Evolutionary conservation across 2,797 vertebrate genomes (phyloP).

Genomic region (Ibycter americanus): DNA sequence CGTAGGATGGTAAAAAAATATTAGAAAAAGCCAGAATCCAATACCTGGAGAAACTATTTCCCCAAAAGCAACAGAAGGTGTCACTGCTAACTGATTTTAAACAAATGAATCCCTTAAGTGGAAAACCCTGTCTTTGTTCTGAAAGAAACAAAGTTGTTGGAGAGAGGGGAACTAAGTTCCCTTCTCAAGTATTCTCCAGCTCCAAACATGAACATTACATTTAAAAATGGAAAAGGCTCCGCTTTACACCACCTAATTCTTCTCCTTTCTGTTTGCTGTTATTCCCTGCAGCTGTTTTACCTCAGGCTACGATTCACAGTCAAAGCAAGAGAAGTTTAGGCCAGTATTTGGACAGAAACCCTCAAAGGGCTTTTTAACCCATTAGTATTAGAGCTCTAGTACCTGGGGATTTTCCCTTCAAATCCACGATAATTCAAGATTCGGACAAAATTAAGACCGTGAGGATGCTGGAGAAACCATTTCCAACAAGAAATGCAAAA

Average conservation of each 20-base stretch:
- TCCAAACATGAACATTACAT: neutral
- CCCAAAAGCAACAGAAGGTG: slow-evolving; percentile 68
- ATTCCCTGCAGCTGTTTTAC: slow-evolving; percentile 9
- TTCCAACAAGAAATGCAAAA: neutral
- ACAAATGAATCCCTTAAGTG: neutral
- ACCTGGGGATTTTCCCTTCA: neutral
- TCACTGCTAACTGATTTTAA: slow-evolving; percentile 64
- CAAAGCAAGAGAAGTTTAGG: neutral
- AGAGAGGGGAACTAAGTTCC: neutral
- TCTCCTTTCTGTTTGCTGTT: neutral
- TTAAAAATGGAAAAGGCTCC: slow-evolving; percentile 8
- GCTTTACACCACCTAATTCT: neutral
- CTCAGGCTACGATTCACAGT: neutral
- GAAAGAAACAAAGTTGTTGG: slow-evolving; percentile 6
- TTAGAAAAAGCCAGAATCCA: neutral
- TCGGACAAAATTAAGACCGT: neutral
- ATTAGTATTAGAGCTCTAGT: neutral
- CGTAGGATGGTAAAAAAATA: neutral
- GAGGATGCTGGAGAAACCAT: neutral
- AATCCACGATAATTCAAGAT: neutral
- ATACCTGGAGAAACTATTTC: slow-evolving; percentile 43
- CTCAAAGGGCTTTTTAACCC: neutral
- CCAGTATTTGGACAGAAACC: neutral
- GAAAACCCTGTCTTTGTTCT: slow-evolving; percentile 34
- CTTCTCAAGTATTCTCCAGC: neutral